Conservation (phyloP, 35 echinoderm and acorn worm species). For the Amphiura filiformis region DNA sequence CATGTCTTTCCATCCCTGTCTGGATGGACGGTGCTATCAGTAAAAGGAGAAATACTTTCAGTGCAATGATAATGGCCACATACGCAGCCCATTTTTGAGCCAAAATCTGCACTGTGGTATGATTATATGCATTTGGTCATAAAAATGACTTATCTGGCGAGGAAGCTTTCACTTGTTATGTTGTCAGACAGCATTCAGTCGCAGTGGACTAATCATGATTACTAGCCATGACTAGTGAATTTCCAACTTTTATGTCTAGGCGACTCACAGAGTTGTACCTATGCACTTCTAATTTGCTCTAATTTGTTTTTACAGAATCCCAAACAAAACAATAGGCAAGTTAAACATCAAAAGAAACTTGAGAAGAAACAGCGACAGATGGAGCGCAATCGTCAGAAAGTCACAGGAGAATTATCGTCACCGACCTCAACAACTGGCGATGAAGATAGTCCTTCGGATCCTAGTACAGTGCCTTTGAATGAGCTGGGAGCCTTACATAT, state of each 20-base stretch:
- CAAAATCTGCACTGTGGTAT: too few species aligned
- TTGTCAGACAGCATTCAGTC: background rate
- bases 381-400: conserved; percentile 68
- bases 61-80: too few species aligned
- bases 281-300: background rate
- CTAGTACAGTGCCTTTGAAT: conserved; percentile 36
- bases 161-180: background rate
- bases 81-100: too few species aligned
- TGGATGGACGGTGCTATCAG: too few species aligned
- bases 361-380: conserved; percentile 82
- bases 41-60: too few species aligned
- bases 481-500: conserved; percentile 75
- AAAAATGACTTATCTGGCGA: too few species aligned
- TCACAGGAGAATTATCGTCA: conserved; percentile 39
- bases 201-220: background rate
- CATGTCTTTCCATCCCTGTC: too few species aligned
- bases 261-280: background rate
- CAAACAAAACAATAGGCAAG: conserved; percentile 30
- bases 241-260: background rate
- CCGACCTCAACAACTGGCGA: conserved; percentile 3
- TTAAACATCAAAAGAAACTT: conserved; percentile 52
- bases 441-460: conserved; percentile 23
- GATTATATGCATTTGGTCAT: too few species aligned
- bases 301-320: background rate
- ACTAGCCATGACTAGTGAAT: background rate